Base-by-base conservation (phyloP, 2,113 vertebrate genomes). In the Meriones unguiculatus region DNA sequence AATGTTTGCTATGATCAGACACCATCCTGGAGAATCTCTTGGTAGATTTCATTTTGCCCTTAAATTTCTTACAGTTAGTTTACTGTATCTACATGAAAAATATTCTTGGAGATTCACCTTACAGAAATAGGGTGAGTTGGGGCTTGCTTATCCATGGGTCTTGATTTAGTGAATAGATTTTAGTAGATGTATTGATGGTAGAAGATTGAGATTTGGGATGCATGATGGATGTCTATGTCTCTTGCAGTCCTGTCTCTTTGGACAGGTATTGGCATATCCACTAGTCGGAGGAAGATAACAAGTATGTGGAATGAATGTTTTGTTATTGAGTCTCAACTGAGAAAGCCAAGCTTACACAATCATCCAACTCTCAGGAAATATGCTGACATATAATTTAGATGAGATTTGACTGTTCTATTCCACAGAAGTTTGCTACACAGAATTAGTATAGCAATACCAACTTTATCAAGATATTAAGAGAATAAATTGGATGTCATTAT, bases 401-500 rank as follows among this genome's bases (percentile, higher is more conserved):
- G 32, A 94, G 4, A 73, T n/a, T 17, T 57, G 3, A 5, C 8
- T 50, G 6, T 62, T 78, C 91, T n/a, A 28, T 54, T 7, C 22
- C 13, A 59, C 4, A 1, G 13, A 89, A 14, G 67, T 69, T 82
- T 95, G 22, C 77, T 75, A 30, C 18, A 69, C 0, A 86, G 4
- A 32, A 92, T 69, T 94, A 65, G 5, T 64, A 17, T 91, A 52
- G 15, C 7, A 86, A 87, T 69, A 62, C 0, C 69, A 12, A n/a
- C 25, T 88, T 86, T 35, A 91, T 93, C 25, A 87, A 65, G 65
- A 64, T 91, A 91, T 8, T 84, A 80, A 92, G 22, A 73, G 0
- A 91, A 91, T 93, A 89, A 89, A 75, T 35, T 91, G 17, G 14
- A 69, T 73, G n/a, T 35, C 41, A 78, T 95, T 30, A 86, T 57